A percentile compares a stretch with the other conserved stretches of the same genome.
These are phyloP conservation scores for Galerucella pusilla DNA, from an alignment of 2,888 invertebrate species.

Conservation along the genomic window DNA sequence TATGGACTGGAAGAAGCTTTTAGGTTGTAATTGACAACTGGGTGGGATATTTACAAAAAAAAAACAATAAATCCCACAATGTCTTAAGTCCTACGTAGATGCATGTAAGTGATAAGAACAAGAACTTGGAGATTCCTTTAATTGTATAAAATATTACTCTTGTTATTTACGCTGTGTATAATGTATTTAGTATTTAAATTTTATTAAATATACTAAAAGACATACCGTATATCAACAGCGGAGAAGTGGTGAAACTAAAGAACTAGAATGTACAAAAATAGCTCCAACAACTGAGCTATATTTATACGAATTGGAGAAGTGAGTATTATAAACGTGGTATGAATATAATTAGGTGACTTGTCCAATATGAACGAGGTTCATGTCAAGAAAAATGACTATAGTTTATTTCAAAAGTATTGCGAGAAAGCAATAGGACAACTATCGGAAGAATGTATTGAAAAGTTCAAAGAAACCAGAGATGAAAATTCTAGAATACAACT, in stretches of 20 bases:
- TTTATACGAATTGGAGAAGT: conserved; percentile 17
- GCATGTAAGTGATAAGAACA: no score
- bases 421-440: conserved; percentile 65
- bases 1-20: no score
- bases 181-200: not conserved
- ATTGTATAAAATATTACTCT: not conserved
- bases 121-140: not conserved
- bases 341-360: conserved; percentile 33
- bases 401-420: conserved; percentile 72
- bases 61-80: no score
- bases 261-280: conserved; percentile 28
- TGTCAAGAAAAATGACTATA: conserved; percentile 35
- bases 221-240: not conserved
- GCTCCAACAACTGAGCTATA: conserved; percentile 22
- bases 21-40: no score
- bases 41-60: no score
- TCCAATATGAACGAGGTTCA: conserved; percentile 38
- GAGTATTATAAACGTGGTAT: not conserved
- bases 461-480: conserved; percentile 72
- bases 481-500: conserved; percentile 76
- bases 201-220: conserved; percentile 1
- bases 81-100: no score
- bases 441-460: conserved; percentile 70
- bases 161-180: not conserved
- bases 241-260: not conserved